A percentile compares a stretch with the other conserved stretches of the same genome.
These are phyloP conservation scores for Saccostrea cuccullata DNA, from an alignment of 1,140 invertebrate genomes.

Conservation along the genomic window DNA sequence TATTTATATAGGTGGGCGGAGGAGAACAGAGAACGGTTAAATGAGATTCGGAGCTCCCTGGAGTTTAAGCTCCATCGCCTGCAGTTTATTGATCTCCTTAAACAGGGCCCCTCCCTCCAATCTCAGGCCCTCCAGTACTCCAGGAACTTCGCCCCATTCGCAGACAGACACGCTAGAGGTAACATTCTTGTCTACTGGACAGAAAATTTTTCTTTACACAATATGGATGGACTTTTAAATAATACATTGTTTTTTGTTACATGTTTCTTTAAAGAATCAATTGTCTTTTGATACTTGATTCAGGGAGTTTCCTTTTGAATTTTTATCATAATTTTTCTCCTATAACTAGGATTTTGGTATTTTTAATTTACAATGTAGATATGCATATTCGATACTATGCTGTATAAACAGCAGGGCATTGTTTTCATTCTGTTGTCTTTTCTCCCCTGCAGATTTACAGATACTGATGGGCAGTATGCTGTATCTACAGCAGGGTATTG, in stretches of 20 bases:
- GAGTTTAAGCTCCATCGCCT: slow-evolving; percentile 92
- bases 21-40: slow-evolving; percentile 75
- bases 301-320: no score
- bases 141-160: slow-evolving; percentile 91
- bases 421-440: background rate
- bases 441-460: slow-evolving; percentile 84
- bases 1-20: slow-evolving; percentile 79
- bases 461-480: slow-evolving; percentile 92
- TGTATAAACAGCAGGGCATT: background rate
- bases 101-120: slow-evolving; percentile 84
- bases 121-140: slow-evolving; percentile 91
- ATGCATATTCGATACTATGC: background rate
- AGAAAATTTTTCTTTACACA: no score
- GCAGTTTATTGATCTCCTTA: slow-evolving; percentile 86
- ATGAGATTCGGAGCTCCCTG: slow-evolving; percentile 83
- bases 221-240: no score
- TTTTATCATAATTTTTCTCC: background rate
- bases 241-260: no score
- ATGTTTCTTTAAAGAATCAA: no score
- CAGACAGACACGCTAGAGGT: slow-evolving; percentile 90
- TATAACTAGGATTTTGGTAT: background rate
- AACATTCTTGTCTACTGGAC: background rate
- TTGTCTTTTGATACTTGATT: no score
- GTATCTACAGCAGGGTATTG: slow-evolving; percentile 88
- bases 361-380: background rate